Conservation (phyloP, 2,113 vertebrate species). For the Phylloscopus whistleri region DNA sequence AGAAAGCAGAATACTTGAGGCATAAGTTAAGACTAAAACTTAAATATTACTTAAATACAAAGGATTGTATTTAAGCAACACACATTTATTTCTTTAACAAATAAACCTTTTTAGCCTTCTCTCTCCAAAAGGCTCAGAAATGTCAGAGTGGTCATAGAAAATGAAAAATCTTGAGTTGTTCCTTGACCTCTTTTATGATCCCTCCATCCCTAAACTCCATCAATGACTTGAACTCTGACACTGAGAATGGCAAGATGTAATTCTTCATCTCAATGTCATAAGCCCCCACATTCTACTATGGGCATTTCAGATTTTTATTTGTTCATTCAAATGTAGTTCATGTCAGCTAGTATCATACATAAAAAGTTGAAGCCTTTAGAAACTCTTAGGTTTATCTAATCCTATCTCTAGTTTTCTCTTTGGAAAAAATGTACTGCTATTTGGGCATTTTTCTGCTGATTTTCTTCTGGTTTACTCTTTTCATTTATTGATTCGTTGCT, state of each 20-base stretch:
- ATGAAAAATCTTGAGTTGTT: slow-evolving; percentile 35
- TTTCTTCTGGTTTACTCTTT: not conserved
- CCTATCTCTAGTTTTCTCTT: not conserved
- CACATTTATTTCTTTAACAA: not conserved
- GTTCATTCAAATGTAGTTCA: not conserved
- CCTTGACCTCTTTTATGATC: slow-evolving; percentile 43
- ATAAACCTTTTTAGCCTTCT: not conserved
- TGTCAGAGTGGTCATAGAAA: slow-evolving; percentile 11
- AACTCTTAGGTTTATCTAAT: not conserved
- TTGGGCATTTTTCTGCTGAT: not conserved
- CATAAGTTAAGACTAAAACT: not conserved
- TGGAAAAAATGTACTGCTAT: not conserved
- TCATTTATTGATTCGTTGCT: not conserved
- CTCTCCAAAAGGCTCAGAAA: not conserved
- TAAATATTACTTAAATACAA: not conserved
- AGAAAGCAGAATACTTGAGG: not conserved
- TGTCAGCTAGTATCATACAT: not conserved
- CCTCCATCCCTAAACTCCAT: slow-evolving; percentile 40
- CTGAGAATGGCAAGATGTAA: not conserved
- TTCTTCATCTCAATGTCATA: slow-evolving; percentile 41
- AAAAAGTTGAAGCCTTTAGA: not conserved
- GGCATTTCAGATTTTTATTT: not conserved
- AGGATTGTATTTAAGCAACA: not conserved
- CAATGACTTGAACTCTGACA: slow-evolving; percentile 47
- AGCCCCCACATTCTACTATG: not conserved